Evolutionary conservation across 2,113 vertebrate genomes (phyloP), one percentile per base, ranked within the genome.

Genomic region (Boleophthalmus pectinirostris): DNA sequence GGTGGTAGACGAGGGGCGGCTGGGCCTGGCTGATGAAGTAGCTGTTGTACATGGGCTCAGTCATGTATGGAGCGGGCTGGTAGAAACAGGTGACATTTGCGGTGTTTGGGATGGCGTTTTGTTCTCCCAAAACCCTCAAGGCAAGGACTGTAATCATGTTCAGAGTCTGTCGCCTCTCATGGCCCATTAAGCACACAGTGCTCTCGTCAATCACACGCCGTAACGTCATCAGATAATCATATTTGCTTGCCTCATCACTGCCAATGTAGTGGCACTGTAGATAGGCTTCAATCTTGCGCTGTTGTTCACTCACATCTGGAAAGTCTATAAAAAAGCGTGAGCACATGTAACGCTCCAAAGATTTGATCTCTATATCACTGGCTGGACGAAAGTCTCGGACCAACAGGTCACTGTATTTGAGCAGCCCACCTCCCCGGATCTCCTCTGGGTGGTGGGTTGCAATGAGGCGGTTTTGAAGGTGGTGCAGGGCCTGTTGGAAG

Each of bases 281-380:
- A 75, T 99, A 97, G 0, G 96, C 97, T 89, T 99, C 96, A 14
- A 99, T 96, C 89, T 97, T 97, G 72, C 94, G 94, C 79, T 96
- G 95, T 89, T 99, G 97, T 87, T 98, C 95, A 3, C 87, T 86
- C 45, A 98, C 92, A 18, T 97, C 94, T 2, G 97, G 95, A 78
- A 98, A 99, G 92, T 99, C 97, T 46, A 99, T 98, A 90, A 99
- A 99, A 90, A 99, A 99, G 49, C 97, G 94, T 61, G 97, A 98
- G 89, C 97, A 99, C 97, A 99, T 99, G 87, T 99, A 99, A 23
- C 97, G 95, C 81, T 99, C 96, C 71, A 97, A 82, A 3, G 87
- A 96, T 86, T 98, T 98, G 76, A 99, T 98, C 91, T 98, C 95
- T 0, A 87, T 89, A 86, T 97, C 93, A 6, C 95, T 93, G 3